Conservation (phyloP, 2,797 vertebrate species). For the Esox masquinongy region DNA sequence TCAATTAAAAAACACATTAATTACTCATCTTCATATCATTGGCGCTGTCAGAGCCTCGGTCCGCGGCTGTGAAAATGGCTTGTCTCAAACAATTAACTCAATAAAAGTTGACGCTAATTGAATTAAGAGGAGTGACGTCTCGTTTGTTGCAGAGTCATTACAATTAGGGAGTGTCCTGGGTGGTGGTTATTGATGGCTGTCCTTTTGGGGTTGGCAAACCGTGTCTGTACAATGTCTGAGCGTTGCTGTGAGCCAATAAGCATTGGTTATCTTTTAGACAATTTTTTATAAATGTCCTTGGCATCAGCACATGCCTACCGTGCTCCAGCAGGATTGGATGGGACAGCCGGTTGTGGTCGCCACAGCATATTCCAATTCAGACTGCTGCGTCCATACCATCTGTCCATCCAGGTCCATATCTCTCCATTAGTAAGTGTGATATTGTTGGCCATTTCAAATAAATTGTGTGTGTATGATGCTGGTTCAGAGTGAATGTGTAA, state of each 20-base stretch:
- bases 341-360: conserved; percentile 32
- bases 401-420: conserved; percentile 44
- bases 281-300: conserved; percentile 28
- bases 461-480: background rate
- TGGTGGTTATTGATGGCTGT: conserved; percentile 50
- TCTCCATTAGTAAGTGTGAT: conserved; percentile 38
- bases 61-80: conserved; percentile 56
- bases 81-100: conserved; percentile 80
- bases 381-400: conserved; percentile 50
- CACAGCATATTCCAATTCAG: conserved; percentile 44
- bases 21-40: conserved; percentile 66
- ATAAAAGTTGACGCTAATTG: conserved; percentile 73
- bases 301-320: conserved; percentile 16
- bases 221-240: background rate
- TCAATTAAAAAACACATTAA: conserved; percentile 76
- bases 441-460: conserved; percentile 22
- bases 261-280: conserved; percentile 39
- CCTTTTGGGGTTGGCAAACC: conserved; percentile 37
- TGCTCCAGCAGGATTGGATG: conserved; percentile 16
- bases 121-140: conserved; percentile 67
- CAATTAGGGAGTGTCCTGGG: conserved; percentile 45
- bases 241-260: conserved; percentile 18
- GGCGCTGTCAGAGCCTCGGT: conserved; percentile 52
- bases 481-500: no score
- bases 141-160: conserved; percentile 66